Percentiles rank a stretch among this genome's conserved stretches.
Evolutionary conservation across 92 coral and sea anemone genomes (phyloP).

Genomic region (Parazoanthus swiftii): DNA sequence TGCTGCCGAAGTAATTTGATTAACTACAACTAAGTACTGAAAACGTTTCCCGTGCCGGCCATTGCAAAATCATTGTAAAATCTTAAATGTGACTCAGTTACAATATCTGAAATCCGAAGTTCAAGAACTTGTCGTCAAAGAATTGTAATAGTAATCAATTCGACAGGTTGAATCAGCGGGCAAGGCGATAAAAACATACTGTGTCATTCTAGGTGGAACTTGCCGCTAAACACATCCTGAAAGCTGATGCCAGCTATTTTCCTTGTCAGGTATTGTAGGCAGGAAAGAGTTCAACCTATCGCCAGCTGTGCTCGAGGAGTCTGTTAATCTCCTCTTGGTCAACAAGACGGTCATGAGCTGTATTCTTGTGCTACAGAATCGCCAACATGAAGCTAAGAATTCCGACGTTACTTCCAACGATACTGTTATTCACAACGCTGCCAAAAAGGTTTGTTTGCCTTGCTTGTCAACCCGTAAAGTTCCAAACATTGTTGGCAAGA

Average conservation of each 20-base stretch:
- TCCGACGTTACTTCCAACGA: background rate
- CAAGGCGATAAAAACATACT: no score
- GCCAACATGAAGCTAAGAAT: slow-evolving; percentile 35
- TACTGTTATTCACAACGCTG: slow-evolving; percentile 9
- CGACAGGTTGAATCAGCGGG: no score
- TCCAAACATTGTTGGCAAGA: background rate
- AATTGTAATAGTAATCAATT: no score
- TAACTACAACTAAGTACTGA: no score
- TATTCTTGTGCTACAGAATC: slow-evolving; percentile 75
- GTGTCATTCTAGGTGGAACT: background rate
- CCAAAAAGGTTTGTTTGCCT: slow-evolving; percentile 22
- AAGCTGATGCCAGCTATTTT: background rate
- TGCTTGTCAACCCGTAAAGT: background rate
- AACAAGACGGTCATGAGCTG: slow-evolving; percentile 92
- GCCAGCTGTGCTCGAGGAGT: slow-evolving; percentile 76
- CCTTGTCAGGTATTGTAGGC: slow-evolving; percentile 18
- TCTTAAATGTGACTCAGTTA: no score
- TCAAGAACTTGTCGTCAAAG: no score
- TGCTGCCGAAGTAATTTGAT: no score
- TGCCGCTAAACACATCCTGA: background rate
- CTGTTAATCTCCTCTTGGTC: slow-evolving; percentile 76
- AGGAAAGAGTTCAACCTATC: slow-evolving; percentile 52
- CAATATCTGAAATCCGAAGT: no score
- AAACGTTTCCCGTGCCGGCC: no score
- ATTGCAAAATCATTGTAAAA: no score